A percentile compares a stretch with the other conserved stretches of the same genome.
Conservation (phyloP, 2,797 vertebrate genomes). For the Siniperca undulata region DNA sequence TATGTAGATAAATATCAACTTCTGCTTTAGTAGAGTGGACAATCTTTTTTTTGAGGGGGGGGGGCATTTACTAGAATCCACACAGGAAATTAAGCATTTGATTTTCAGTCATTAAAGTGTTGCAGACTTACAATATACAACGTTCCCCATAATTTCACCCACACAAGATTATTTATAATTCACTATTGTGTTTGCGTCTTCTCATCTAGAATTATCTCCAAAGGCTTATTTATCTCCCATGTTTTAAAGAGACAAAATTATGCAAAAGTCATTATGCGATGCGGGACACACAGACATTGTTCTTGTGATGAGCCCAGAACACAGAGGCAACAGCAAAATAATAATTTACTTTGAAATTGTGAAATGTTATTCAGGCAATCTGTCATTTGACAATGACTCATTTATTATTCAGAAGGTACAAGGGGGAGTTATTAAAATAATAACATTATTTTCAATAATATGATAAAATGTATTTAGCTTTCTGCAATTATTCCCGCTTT, state of each 20-base stretch:
- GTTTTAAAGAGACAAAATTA: constrained; percentile 59
- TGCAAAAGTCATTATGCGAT: constrained; percentile 37
- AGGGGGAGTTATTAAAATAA: constrained; percentile 63
- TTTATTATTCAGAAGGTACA: constrained; percentile 46
- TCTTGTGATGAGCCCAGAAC: constrained; percentile 45
- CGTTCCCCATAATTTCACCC: constrained; percentile 54
- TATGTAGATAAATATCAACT: constrained; percentile 65
- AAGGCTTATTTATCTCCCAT: constrained; percentile 52
- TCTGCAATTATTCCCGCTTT: constrained; percentile 43
- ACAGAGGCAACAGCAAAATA: constrained; percentile 48
- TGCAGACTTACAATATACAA: constrained; percentile 42
- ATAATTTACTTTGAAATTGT: constrained; percentile 54
- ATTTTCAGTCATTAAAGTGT: constrained; percentile 53
- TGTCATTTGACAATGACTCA: constrained; percentile 46
- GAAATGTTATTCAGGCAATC: constrained; percentile 40
- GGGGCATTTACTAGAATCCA: constrained; percentile 21
- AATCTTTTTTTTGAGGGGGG: neutral
- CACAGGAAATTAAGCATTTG: constrained; percentile 39
- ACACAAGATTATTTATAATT: constrained; percentile 62
- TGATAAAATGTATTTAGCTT: constrained; percentile 53
- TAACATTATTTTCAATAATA: constrained; percentile 55
- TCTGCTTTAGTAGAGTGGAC: constrained; percentile 22
- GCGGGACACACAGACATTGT: constrained; percentile 42
- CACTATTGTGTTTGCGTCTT: constrained; percentile 49
- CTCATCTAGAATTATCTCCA: constrained; percentile 51